Conservation (phyloP, 1,140 invertebrate genomes). For the Ostrea edulis region DNA sequence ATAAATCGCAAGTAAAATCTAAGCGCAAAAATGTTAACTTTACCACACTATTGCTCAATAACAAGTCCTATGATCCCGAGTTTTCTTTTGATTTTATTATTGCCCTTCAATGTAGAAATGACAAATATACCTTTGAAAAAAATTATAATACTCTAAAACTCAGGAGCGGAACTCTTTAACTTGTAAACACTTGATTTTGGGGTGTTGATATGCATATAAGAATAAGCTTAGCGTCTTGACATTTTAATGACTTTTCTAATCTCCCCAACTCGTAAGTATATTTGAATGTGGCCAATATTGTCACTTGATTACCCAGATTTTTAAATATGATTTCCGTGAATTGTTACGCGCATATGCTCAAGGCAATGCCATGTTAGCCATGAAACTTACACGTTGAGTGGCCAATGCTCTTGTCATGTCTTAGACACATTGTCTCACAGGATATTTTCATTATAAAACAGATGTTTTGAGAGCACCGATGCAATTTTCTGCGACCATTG, state of each 20-base stretch:
- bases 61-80: too few relatives aligned
- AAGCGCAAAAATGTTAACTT: too few relatives aligned
- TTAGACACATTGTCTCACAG: background rate
- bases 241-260: background rate
- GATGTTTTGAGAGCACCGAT: background rate
- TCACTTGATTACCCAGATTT: background rate
- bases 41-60: too few relatives aligned
- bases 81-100: too few relatives aligned
- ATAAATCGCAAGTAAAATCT: too few relatives aligned
- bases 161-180: too few relatives aligned
- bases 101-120: too few relatives aligned
- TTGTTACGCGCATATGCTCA: background rate
- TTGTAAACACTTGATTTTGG: too few relatives aligned
- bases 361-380: background rate
- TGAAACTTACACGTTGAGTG: background rate
- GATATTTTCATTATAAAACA: background rate
- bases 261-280: background rate
- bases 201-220: too few relatives aligned
- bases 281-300: background rate
- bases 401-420: background rate
- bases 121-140: too few relatives aligned
- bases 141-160: too few relatives aligned
- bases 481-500: background rate
- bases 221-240: too few relatives aligned
- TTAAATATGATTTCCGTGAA: background rate